Evolutionary conservation across 2,113 vertebrate species (phyloP).

Genomic region (Galemys pyrenaicus): DNA sequence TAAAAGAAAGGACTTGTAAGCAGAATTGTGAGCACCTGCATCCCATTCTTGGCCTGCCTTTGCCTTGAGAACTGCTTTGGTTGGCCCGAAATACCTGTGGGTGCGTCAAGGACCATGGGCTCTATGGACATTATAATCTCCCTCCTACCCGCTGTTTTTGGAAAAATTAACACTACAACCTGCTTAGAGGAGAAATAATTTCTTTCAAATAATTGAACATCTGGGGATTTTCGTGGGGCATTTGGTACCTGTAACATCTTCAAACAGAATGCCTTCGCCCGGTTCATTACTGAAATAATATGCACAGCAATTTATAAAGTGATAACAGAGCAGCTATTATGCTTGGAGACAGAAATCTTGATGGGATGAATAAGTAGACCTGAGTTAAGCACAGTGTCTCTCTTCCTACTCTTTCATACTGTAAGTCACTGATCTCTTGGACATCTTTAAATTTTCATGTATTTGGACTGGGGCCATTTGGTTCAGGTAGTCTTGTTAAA

Average conservation of each 20-base stretch:
- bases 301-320: slow-evolving; percentile 69
- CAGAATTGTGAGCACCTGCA: slow-evolving; percentile 63
- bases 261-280: slow-evolving; percentile 53
- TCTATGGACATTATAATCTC: slow-evolving; percentile 58
- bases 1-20: slow-evolving; percentile 50
- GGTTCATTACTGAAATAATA: slow-evolving; percentile 69
- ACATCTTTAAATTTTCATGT: slow-evolving; percentile 84
- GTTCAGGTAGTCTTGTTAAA: slow-evolving; percentile 88
- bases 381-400: slow-evolving; percentile 49
- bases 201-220: slow-evolving; percentile 61
- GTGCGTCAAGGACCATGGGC: slow-evolving; percentile 46
- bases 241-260: slow-evolving; percentile 11
- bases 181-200: slow-evolving; percentile 15
- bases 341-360: slow-evolving; percentile 54
- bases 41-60: slow-evolving; percentile 55
- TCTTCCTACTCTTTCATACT: slow-evolving; percentile 61
- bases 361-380: slow-evolving; percentile 64
- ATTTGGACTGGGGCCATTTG: slow-evolving; percentile 83
- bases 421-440: slow-evolving; percentile 79
- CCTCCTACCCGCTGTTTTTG: slow-evolving; percentile 41
- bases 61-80: slow-evolving; percentile 45
- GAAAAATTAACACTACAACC: slow-evolving; percentile 61
- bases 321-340: slow-evolving; percentile 63
- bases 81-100: slow-evolving; percentile 37
- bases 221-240: slow-evolving; percentile 62